These are phyloP conservation scores for Netta rufina DNA, from an alignment of 2,797 vertebrate genomes.

Conservation along the genomic window DNA sequence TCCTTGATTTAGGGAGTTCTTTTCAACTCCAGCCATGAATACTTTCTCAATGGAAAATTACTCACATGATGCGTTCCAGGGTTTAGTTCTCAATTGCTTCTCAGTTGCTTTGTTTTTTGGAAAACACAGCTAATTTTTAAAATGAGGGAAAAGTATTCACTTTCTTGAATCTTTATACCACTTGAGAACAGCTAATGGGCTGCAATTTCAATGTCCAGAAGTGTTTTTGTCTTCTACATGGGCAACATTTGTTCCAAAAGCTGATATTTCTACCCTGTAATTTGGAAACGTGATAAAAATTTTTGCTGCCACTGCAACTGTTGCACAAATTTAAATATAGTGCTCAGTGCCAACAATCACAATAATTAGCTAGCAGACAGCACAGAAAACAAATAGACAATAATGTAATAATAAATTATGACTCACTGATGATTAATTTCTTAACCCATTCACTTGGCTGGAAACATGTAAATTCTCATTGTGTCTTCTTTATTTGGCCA, in stretches of 20 bases:
- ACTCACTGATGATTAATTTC: background rate
- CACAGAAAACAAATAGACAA: background rate
- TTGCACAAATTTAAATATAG: background rate
- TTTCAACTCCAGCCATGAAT: background rate
- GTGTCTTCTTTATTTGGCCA: background rate
- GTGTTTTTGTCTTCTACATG: background rate
- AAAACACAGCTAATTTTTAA: background rate
- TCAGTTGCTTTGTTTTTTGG: background rate
- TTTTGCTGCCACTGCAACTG: background rate
- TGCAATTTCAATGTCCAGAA: background rate
- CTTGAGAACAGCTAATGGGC: background rate
- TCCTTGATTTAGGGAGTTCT: background rate
- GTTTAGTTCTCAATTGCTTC: background rate
- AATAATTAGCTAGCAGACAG: background rate
- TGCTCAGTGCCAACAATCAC: background rate
- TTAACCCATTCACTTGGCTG: background rate
- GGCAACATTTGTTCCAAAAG: background rate
- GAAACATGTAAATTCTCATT: background rate
- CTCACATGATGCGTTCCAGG: background rate
- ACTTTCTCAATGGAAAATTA: background rate
- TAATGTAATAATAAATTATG: background rate
- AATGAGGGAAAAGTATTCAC: accelerated
- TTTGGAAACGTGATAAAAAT: background rate
- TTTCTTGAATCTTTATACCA: background rate
- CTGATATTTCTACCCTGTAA: background rate